Percentiles rank a stretch among this genome's conserved stretches.
Evolutionary conservation across 2,797 vertebrate species (phyloP).

Genomic region (Thunnus albacares): DNA sequence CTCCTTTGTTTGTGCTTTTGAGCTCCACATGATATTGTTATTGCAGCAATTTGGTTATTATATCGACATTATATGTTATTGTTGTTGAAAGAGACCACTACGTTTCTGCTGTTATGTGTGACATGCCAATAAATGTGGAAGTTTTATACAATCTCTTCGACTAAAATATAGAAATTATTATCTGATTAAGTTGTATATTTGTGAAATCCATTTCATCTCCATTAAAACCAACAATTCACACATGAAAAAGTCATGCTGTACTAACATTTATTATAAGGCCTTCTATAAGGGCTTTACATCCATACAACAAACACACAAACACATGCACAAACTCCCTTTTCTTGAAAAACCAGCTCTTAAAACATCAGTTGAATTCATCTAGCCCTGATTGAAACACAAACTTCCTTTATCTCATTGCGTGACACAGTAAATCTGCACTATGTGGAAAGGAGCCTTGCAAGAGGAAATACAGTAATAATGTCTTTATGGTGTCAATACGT

Average conservation of each 20-base stretch:
- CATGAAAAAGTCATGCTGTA: not conserved
- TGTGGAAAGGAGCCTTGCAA: no score
- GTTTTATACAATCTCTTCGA: slow-evolving; percentile 62
- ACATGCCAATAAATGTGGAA: slow-evolving; percentile 57
- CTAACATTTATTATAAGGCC: not conserved
- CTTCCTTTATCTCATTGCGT: no score
- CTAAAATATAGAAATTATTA: slow-evolving; percentile 47
- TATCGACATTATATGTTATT: slow-evolving; percentile 28
- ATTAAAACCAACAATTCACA: not conserved
- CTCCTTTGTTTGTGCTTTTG: slow-evolving; percentile 30
- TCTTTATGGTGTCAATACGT: no score
- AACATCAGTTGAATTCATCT: not conserved
- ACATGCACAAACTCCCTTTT: no score
- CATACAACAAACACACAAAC: not conserved
- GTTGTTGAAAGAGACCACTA: slow-evolving; percentile 57
- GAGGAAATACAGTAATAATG: no score
- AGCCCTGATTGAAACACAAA: not conserved
- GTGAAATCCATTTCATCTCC: slow-evolving; percentile 7
- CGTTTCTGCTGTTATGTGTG: slow-evolving; percentile 53
- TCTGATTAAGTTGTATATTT: slow-evolving; percentile 28
- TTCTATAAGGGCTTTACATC: not conserved
- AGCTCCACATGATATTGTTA: slow-evolving; percentile 21
- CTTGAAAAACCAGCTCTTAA: not conserved
- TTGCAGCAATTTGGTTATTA: slow-evolving; percentile 28
- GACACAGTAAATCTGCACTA: no score